A percentile compares a stretch with the other conserved stretches of the same genome.
Evolutionary conservation across 2,888 invertebrate species (phyloP).

Genomic region (Alloscopus bannaensis): DNA sequence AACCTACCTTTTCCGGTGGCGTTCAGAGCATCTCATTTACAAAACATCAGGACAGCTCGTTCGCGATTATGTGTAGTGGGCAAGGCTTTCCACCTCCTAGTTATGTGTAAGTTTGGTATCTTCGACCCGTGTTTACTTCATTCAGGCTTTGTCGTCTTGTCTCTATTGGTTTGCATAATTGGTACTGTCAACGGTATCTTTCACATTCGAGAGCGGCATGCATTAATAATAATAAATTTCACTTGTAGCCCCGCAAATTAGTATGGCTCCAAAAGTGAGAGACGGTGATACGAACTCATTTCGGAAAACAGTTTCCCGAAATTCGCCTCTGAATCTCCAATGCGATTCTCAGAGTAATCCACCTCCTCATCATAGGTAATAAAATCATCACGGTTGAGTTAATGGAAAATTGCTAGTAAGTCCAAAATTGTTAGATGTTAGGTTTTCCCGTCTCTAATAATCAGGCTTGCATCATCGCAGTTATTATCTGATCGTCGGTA

Average conservation of each 20-base stretch:
- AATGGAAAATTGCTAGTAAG: background rate
- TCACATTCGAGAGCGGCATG: slow-evolving; percentile 58
- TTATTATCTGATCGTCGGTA: background rate
- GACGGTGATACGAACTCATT: slow-evolving; percentile 70
- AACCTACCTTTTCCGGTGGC: slow-evolving; percentile 77
- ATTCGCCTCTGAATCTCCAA: slow-evolving; percentile 60
- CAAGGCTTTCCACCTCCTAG: slow-evolving; percentile 72
- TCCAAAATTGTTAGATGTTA: too few species aligned
- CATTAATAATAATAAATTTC: too few species aligned
- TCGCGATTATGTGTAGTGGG: slow-evolving; percentile 70
- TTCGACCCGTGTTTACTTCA: background rate
- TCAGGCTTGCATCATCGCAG: too few species aligned
- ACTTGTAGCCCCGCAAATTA: slow-evolving; percentile 68
- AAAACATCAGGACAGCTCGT: slow-evolving; percentile 58
- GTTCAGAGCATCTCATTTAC: slow-evolving; percentile 74
- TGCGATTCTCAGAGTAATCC: slow-evolving; percentile 73
- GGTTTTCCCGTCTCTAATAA: too few species aligned
- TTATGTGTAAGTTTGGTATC: slow-evolving; percentile 67
- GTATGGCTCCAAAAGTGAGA: slow-evolving; percentile 70
- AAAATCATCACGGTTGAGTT: background rate
- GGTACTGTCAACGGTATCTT: too few species aligned
- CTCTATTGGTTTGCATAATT: too few species aligned
- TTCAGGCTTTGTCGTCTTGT: too few species aligned
- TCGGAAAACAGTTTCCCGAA: slow-evolving; percentile 56
- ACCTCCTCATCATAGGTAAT: slow-evolving; percentile 70